A percentile compares a stretch with the other conserved stretches of the same genome.
These are phyloP conservation scores for Marcusenius ussheri DNA, from an alignment of 2,113 vertebrate genomes.

Conservation along the genomic window DNA sequence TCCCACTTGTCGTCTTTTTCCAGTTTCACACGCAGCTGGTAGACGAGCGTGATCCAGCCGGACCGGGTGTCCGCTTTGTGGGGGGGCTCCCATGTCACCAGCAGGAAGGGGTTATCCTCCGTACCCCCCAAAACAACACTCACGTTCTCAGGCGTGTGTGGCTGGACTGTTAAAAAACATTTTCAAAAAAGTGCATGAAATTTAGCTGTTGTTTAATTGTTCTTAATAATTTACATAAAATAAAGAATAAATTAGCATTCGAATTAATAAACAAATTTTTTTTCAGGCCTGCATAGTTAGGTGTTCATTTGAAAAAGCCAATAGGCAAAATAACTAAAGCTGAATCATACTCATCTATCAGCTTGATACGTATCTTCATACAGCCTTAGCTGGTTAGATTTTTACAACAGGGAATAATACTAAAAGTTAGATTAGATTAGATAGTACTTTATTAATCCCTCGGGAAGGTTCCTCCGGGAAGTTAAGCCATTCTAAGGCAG, in stretches of 20 bases:
- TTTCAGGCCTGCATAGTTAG: not conserved
- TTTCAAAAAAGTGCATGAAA: not conserved
- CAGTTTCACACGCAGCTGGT: constrained; percentile 75
- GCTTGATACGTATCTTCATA: too few relatives aligned
- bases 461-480: too few relatives aligned
- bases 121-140: constrained; percentile 48
- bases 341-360: too few relatives aligned
- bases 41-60: constrained; percentile 71
- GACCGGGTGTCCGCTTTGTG: constrained; percentile 60
- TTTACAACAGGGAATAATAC: too few relatives aligned
- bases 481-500: too few relatives aligned
- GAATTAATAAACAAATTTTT: not conserved
- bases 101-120: constrained; percentile 55
- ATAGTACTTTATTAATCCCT: too few relatives aligned
- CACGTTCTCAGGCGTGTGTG: constrained; percentile 73
- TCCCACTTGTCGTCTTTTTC: constrained; percentile 72
- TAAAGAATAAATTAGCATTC: not conserved
- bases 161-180: constrained; percentile 64
- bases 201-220: not conserved
- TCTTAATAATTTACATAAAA: not conserved
- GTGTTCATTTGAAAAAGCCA: not conserved
- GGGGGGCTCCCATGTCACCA: constrained; percentile 75
- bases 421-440: too few relatives aligned
- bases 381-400: too few relatives aligned
- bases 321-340: too few relatives aligned